Base-by-base conservation (phyloP, 2,888 invertebrate genomes). In the Melieria crassipennis region DNA sequence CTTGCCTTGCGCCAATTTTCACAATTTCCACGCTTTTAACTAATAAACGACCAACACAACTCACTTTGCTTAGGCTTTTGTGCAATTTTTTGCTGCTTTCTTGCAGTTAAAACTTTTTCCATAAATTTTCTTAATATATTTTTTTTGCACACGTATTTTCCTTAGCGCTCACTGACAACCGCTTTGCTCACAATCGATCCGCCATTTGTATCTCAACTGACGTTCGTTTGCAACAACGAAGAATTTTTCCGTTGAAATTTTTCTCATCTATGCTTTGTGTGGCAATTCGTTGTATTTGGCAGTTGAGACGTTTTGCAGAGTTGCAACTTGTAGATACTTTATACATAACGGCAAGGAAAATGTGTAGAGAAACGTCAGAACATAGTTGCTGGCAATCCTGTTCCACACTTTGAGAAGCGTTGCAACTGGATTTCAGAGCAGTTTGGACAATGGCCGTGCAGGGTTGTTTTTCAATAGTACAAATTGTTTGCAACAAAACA, bases 191-290 rank as follows among this genome's bases (percentile, higher is more conserved):
- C 57, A 69, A 69, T 69, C 63, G 69, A 69, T 69, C 63, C 69
- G 69, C 69, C 69, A 69, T 69, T 69, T 69, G 55, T 69, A 62
- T 63, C 69, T 69, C 69, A 69, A 69, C 69, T 69, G 69, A 69
- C 69, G 56, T 69, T 69, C 56, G 30, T 46, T 62, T 16, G n/a
- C 45, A 68, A 63, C 55, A 42, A 56, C 62, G 9, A n/a, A 61
- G 13, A 57, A 57, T 63, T 46, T 10, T 67, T 13, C 50, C 48
- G 5, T 11, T 52, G 7, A 52, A 43, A 52, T 42, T 66, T 61
- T 61, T 16, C 7, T 7, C 10, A 6, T 47, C 16, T 69, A n/a
- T 46, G 13, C 13, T 69, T 47, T 61, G 13, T 13, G 58, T 7
- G 0, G 3, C 5, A 9, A 30, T 42, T 69, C 46, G 5, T 52